Evolutionary conservation across 2,888 invertebrate genomes (phyloP).

Genomic region (Drosophila mimica): DNA sequence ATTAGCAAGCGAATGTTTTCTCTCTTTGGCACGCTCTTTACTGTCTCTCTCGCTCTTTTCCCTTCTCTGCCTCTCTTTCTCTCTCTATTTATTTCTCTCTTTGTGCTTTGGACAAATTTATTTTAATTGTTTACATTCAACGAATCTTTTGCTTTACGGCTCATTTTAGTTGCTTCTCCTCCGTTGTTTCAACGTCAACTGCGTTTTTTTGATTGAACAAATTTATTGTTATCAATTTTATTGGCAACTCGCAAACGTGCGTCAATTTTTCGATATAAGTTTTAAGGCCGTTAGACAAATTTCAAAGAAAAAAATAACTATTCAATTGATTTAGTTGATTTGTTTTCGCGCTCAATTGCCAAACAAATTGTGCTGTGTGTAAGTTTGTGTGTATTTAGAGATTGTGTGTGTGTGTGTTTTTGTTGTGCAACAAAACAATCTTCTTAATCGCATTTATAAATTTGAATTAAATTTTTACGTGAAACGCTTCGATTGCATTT

Average conservation of each 20-base stretch:
- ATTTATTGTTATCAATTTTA: constrained; percentile 70
- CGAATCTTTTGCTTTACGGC: constrained; percentile 54
- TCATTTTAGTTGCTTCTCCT: constrained; percentile 54
- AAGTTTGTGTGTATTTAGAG: background rate
- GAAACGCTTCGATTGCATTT: constrained; percentile 36
- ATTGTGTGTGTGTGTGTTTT: constrained; percentile 8
- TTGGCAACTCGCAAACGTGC: constrained; percentile 48
- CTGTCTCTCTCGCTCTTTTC: constrained; percentile 7
- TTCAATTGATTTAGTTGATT: constrained; percentile 79
- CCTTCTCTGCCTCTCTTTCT: background rate
- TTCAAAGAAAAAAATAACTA: constrained; percentile 48
- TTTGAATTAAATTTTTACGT: constrained; percentile 38
- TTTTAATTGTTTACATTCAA: constrained; percentile 77
- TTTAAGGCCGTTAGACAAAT: constrained; percentile 76
- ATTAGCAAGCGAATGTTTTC: constrained; percentile 35
- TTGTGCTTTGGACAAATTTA: constrained; percentile 62
- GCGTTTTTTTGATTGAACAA: constrained; percentile 41
- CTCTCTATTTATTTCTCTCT: constrained; percentile 9
- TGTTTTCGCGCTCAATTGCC: constrained; percentile 53
- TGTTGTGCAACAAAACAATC: constrained; percentile 51
- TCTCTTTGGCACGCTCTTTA: constrained; percentile 25
- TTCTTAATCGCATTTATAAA: constrained; percentile 51
- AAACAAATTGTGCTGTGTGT: constrained; percentile 34
- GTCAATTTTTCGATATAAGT: constrained; percentile 45
- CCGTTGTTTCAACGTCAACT: constrained; percentile 22